A percentile compares a stretch with the other conserved stretches of the same genome.
Conservation (phyloP, 2,113 vertebrate species). For the Rissa tridactyla region DNA sequence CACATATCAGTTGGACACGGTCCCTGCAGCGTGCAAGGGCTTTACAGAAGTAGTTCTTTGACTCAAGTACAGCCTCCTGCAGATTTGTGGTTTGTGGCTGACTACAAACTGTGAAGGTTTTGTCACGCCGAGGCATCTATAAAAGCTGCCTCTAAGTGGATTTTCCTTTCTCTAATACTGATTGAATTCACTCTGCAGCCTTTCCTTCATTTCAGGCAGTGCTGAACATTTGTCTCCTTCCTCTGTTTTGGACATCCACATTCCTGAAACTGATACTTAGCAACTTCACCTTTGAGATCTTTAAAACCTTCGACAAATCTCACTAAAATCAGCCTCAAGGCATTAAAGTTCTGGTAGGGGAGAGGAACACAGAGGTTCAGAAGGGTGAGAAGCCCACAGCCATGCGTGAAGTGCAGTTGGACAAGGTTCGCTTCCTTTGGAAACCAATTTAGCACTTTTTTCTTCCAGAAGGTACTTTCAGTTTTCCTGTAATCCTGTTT, state of each 20-base stretch:
- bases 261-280: not conserved
- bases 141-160: not conserved
- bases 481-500: not conserved
- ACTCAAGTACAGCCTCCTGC: not conserved
- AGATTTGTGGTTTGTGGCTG: not conserved
- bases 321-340: not conserved
- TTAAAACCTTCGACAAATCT: not conserved
- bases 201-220: not conserved
- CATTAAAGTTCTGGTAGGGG: not conserved
- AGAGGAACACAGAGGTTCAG: not conserved
- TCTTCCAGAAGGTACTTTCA: not conserved
- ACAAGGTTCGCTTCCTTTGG: not conserved
- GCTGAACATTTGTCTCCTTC: not conserved
- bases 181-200: not conserved
- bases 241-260: not conserved
- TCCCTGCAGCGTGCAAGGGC: not conserved
- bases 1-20: not conserved
- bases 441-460: not conserved
- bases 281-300: not conserved
- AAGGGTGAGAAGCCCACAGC: not conserved
- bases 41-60: not conserved
- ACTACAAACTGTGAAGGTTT: not conserved
- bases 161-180: not conserved
- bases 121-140: not conserved
- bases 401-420: rapidly evolving